Base-by-base conservation (phyloP, 2,113 vertebrate species). In the Sapayoa aenigma region DNA sequence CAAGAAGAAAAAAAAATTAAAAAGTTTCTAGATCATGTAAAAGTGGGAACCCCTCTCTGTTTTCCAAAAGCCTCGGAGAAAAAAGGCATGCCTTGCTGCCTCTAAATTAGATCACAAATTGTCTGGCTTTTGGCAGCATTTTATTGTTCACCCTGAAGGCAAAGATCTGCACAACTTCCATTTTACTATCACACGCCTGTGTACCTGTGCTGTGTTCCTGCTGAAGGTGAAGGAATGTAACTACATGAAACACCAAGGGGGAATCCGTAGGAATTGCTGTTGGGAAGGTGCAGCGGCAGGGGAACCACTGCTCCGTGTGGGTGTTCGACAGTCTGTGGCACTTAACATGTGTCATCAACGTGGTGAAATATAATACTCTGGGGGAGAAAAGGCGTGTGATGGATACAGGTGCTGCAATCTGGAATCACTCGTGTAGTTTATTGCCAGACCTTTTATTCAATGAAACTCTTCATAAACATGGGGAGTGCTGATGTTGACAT, bases 21-120 rank as follows among this genome's bases (percentile, higher is more conserved):
- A 42, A 84, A 52, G 28, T 47, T 86, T 65, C 55, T 81, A 92
- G 91, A 42, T 75, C 58, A 17, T 9, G 65, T 96, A 50, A 63
- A 96, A 96, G 88, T 80, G 81, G 86, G 91, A 94, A 93, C 68
- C 53, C 63, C 82, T 84, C 74, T 92, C 76, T 94, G 93, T 93
- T 97, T 97, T 97, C 96, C 71, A 86, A 95, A 90, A 96, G 88
- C 93, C 71, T 59, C n/a, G 7, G 94, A 98, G 96, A 94, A 96
- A 94, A 96, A 96, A 97, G 95, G 63, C 67, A 98, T 91, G 97
- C 97, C 96, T 98, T 59, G 19, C 96, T 98, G 97, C 98, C 92
- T 98, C 96, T 97, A 98, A 98, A 98, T 98, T 98, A 98, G 97
- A 98, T 98, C 97, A 98, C 97, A 98, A 95, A 97, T 98, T 98